These are phyloP conservation scores for Eudyptes chrysolophus DNA, from an alignment of 2,113 vertebrate species.

Conservation along the genomic window DNA sequence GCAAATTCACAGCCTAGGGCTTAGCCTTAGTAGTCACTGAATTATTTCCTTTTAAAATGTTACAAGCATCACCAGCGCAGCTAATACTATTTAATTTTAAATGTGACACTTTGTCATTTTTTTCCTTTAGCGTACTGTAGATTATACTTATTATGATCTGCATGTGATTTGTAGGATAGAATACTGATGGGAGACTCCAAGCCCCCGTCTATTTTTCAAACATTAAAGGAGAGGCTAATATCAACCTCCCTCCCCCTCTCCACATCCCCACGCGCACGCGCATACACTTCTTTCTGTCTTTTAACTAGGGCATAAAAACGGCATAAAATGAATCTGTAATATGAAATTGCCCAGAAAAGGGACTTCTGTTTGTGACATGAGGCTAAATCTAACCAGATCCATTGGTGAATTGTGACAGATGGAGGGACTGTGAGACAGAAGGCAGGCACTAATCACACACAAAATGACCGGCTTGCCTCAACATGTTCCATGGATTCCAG, in stretches of 20 bases:
- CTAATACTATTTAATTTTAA: constrained; percentile 64
- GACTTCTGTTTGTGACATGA: constrained; percentile 83
- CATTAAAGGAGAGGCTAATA: constrained; percentile 67
- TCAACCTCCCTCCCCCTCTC: constrained; percentile 10
- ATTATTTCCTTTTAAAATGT: constrained; percentile 60
- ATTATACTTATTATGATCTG: constrained; percentile 54
- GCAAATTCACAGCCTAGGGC: constrained; percentile 21
- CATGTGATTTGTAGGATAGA: constrained; percentile 39
- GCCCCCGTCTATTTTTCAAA: constrained; percentile 45
- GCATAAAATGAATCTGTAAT: constrained; percentile 79
- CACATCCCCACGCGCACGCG: not conserved
- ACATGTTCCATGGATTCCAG: constrained; percentile 89
- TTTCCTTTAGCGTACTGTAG: constrained; percentile 21
- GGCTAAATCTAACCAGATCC: constrained; percentile 82
- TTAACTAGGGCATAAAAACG: constrained; percentile 77
- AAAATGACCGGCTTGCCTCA: constrained; percentile 82
- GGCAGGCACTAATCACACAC: constrained; percentile 83
- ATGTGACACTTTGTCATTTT: constrained; percentile 55
- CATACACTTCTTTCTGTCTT: constrained; percentile 59
- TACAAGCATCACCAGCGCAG: constrained; percentile 38
- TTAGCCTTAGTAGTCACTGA: constrained; percentile 30
- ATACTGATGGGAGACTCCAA: constrained; percentile 41
- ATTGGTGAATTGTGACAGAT: constrained; percentile 87
- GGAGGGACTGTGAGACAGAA: constrained; percentile 83
- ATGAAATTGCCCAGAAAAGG: constrained; percentile 85